Evolutionary conservation across 2,888 invertebrate species (phyloP), one percentile per base, ranked within the genome.

Genomic region (Tromatobia lineatoria): DNA sequence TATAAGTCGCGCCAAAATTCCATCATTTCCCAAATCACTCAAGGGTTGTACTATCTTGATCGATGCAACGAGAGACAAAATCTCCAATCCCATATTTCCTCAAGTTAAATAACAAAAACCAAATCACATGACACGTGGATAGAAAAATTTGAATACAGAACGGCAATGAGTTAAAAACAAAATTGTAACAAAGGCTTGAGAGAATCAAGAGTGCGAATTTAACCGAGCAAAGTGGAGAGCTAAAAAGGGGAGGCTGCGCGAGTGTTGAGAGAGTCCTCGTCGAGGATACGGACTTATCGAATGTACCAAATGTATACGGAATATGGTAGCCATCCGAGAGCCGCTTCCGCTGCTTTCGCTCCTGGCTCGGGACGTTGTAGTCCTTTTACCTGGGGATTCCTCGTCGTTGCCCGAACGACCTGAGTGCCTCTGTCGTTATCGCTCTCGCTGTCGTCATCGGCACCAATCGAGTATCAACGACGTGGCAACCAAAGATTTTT

Each of bases 321-420:
- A 76, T 82, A 86, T 86, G 82, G 83, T 84, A 83, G 84, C 83
- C 85, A 82, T 42, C 64, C 67, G 83, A 18, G 79, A 81, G 59
- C 50, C 61, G 77, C 59, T 85, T 83, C 67, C 23, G 47, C 59
- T 71, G 74, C 69, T 77, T 79, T 57, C 47, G 54, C 69, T 71
- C 67, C 69, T 80, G 69, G 38, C 64, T 77, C 80, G 80, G 61
- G 76, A 79, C 61, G 34, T 80, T 74, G 70, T 78, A 38, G 47
- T 47, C 67, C 45, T 59, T 61, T 47, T 47, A 61, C 47, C 59
- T 25, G 74, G 74, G 45, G 74, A 50, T 61, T 80, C 79, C 34
- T 80, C 74, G 47, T 69, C 45, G 47, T 54, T 75, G 25, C 64
- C 59, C 75, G 75, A 80, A 66, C 61, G 71, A 54, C 76, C 76